These are phyloP conservation scores for Mimas tiliae DNA, from an alignment of 2,888 invertebrate species.

Conservation along the genomic window DNA sequence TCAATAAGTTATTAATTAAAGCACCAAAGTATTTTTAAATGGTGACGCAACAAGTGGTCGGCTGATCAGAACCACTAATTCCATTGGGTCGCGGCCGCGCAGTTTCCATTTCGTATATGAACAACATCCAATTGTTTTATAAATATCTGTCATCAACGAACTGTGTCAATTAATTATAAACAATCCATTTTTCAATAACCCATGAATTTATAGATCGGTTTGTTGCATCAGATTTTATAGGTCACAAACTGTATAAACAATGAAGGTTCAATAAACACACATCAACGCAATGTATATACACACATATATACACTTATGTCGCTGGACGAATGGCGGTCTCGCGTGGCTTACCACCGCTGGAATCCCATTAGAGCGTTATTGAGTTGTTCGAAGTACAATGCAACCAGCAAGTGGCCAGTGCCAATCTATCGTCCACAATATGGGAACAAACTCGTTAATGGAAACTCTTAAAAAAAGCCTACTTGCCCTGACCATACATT, in stretches of 20 bases:
- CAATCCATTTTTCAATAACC: conserved; percentile 21
- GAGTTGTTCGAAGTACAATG: conserved; percentile 70
- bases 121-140: conserved; percentile 42
- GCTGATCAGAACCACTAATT: conserved; percentile 44
- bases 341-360: conserved; percentile 70
- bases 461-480: conserved; percentile 49
- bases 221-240: conserved; percentile 48
- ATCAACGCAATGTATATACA: conserved; percentile 50
- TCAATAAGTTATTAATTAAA: conserved; percentile 7
- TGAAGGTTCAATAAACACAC: conserved; percentile 58
- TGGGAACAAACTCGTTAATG: conserved; percentile 51
- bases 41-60: conserved; percentile 52
- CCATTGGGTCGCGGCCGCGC: conserved; percentile 45
- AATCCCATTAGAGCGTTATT: conserved; percentile 80
- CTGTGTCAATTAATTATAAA: conserved; percentile 26
- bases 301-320: conserved; percentile 34
- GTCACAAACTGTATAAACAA: conserved; percentile 60
- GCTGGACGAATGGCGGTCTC: conserved; percentile 61
- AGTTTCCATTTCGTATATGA: conserved; percentile 42
- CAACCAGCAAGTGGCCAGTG: conserved; percentile 54
- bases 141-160: conserved; percentile 27
- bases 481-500: conserved; percentile 39
- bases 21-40: conserved; percentile 48
- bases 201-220: conserved; percentile 12
- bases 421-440: conserved; percentile 59